phyloP scores from a whole-genome alignment of 2,888 invertebrate genomes.

The Andricus quercusramuli region DNA sequence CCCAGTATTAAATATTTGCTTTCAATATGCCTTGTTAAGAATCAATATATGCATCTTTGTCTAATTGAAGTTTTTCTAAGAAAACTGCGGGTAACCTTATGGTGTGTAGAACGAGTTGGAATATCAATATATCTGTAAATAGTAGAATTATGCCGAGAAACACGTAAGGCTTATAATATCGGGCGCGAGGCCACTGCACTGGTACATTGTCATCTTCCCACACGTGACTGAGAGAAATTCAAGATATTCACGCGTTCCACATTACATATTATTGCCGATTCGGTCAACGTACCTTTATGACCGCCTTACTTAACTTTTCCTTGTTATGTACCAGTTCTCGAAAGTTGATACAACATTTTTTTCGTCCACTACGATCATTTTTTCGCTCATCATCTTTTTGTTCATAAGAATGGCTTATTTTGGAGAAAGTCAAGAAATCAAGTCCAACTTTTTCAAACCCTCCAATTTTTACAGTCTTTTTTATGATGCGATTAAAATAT shows the following conservation, averaged over 20 bases:
- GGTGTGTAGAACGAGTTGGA: background rate
- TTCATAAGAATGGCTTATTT: background rate
- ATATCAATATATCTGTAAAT: conserved; percentile 1
- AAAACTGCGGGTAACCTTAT: background rate
- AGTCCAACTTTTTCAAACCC: background rate
- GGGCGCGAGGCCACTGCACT: conserved; percentile 65
- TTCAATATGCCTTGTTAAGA: background rate
- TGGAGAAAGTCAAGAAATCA: background rate
- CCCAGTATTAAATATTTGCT: too few relatives aligned
- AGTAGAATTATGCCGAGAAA: background rate
- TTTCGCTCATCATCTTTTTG: background rate
- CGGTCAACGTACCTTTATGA: conserved; percentile 22
- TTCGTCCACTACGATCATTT: background rate
- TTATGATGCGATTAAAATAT: too few relatives aligned
- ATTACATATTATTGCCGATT: conserved; percentile 24
- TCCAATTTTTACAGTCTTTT: background rate
- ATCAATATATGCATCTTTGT: background rate
- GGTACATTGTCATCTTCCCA: conserved; percentile 72
- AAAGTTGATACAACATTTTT: background rate
- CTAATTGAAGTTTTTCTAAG: background rate
- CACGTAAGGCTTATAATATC: conserved; percentile 59
- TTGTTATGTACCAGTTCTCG: conserved; percentile 8
- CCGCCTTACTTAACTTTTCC: conserved; percentile 28
- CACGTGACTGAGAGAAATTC: conserved; percentile 60
- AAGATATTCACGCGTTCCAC: conserved; percentile 45